Conservation (phyloP, 2,113 vertebrate genomes). For the Poicephalus gulielmi region DNA sequence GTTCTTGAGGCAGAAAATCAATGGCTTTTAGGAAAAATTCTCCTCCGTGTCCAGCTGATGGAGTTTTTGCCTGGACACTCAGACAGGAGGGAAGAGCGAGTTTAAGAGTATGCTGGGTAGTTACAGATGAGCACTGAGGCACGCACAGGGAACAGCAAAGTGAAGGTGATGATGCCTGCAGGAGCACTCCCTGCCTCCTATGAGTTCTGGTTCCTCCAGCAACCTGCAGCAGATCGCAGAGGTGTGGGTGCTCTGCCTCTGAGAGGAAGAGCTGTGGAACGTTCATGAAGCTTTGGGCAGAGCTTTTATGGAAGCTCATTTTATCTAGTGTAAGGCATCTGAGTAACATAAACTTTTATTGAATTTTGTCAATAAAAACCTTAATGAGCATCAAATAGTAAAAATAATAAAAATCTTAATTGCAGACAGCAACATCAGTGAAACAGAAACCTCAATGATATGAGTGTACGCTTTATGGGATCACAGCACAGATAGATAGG, state of each 20-base stretch:
- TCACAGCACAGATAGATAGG: not conserved
- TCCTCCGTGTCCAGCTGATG: not conserved
- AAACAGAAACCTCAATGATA: not conserved
- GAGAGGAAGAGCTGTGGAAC: not conserved
- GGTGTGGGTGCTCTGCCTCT: not conserved
- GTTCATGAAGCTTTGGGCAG: not conserved
- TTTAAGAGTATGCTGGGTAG: not conserved
- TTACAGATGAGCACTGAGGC: not conserved
- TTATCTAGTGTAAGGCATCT: not conserved
- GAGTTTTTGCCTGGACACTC: not conserved
- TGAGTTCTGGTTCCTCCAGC: not conserved
- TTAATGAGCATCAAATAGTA: not conserved
- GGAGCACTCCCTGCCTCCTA: not conserved
- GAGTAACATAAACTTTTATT: not conserved
- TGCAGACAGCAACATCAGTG: not conserved
- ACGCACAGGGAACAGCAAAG: not conserved
- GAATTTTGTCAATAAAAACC: not conserved
- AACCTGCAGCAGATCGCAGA: not conserved
- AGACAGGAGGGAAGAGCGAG: not conserved
- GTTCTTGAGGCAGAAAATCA: not conserved
- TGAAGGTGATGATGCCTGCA: not conserved
- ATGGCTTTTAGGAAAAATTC: not conserved
- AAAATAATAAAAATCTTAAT: conserved; percentile 23
- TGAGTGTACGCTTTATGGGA: not conserved
- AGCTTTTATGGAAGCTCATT: not conserved